Base-by-base conservation (phyloP, 2,113 vertebrate genomes). In the Gallinago paraguaiae region DNA sequence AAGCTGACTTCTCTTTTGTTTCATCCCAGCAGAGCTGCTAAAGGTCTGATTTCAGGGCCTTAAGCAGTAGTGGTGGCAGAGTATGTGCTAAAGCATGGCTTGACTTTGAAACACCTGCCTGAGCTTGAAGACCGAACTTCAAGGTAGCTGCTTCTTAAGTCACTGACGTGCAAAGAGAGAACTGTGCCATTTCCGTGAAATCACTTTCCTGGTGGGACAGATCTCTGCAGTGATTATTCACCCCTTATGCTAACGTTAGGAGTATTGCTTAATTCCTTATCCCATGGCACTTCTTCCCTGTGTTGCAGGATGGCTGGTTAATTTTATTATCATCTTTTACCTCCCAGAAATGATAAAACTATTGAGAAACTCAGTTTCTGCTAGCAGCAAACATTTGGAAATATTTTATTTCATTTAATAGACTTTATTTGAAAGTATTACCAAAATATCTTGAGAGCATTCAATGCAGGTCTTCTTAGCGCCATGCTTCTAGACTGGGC, bases 401-500 rank as follows among this genome's bases (percentile, higher is more conserved):
- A 30, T 57, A 86, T 86, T 39, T 82, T 2, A 48, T 90, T 94
- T 95, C 5, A 74, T 67, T 92, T 67, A 54, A 60, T 2, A 68
- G 88, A 64, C 53, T 84, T 96, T 93, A 86, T 91, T 83, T 78
- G 54, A 91, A 81, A 96, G 67, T 90, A 87, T 91, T 97, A 82
- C 45, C 82, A 82, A 33, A 86, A 71, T 77, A 93, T 23, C n/a
- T 19, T 18, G 43, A 77, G 68, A 82, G 82, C 68, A 17, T 83
- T 82, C 80, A 86, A 59, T 91, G 78, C 17, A 88, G 84, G 53
- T 96, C 70, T 96, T 96, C 70, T 96, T 80, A 65, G 64, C 28
- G 51, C 75, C 14, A 12, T 37, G 31, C 70, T 97, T 94, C 90
- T 88, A 90, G 93, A 35, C 27, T 48, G 76, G 67, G 76, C 41